A percentile compares a stretch with the other conserved stretches of the same genome.
These are phyloP conservation scores for Nymphalis io DNA, from an alignment of 1,140 invertebrate species.

Conservation along the genomic window DNA sequence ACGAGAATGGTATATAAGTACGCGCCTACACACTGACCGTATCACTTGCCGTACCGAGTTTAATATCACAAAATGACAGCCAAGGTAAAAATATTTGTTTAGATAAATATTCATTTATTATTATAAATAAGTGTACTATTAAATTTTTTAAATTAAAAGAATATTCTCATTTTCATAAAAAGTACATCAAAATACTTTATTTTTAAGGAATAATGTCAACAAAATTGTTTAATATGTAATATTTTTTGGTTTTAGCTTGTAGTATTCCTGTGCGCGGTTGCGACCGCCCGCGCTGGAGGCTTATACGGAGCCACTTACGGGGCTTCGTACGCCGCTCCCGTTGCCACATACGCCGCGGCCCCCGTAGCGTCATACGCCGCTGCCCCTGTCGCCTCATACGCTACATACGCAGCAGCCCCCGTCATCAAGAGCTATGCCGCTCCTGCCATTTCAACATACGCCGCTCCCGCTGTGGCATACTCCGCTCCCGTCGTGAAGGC, in stretches of 20 bases:
- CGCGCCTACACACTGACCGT: conserved; percentile 52
- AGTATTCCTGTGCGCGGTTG: conserved; percentile 70
- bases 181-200: no score
- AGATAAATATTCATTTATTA: conserved; percentile 12
- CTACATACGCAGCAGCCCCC: conserved; percentile 46
- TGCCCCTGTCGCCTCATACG: conserved; percentile 42
- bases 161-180: no score
- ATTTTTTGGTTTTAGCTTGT: conserved; percentile 55
- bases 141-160: neutral
- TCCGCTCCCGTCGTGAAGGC: conserved; percentile 54
- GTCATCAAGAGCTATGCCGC: conserved; percentile 50
- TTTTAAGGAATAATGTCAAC: no score
- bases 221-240: no score
- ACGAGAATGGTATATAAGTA: conserved; percentile 67
- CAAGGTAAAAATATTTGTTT: conserved; percentile 55
- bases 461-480: conserved; percentile 49
- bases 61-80: conserved; percentile 75
- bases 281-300: conserved; percentile 57
- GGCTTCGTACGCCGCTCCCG: conserved; percentile 46
- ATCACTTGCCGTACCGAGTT: conserved; percentile 72
- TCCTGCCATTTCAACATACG: conserved; percentile 45
- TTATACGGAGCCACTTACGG: conserved; percentile 40
- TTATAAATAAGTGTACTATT: neutral
- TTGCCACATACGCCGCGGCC: conserved; percentile 39
- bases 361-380: conserved; percentile 41